Base-by-base conservation (phyloP, 2,888 invertebrate genomes). In the Cantharis lateralis region DNA sequence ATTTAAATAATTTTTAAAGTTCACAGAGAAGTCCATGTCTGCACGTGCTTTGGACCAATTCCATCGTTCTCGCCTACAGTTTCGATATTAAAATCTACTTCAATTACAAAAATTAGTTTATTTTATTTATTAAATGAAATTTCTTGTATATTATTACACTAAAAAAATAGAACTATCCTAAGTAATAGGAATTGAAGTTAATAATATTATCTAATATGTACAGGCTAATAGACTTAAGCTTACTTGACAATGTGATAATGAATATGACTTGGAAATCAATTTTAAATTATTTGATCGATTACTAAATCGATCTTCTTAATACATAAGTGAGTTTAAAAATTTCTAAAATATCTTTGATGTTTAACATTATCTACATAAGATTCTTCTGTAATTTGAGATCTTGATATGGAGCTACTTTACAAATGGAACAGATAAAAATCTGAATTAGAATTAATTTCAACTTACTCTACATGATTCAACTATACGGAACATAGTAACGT, bases 161-260 rank as follows among this genome's bases (percentile, higher is more conserved):
- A 77, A 63, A 77, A 74, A 74, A 71, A 74, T 74, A 71, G n/a
- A 48, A 48, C 48, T 72, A 74, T 63, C 71, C 63, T 74, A 71
- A 69, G 71, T 74, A 48, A 72, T 74, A 77, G 77, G 74, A 77
- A 77, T 62, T 77, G 71, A 68, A 61, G 74, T 70, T 68, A 66
- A 64, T 75, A 80, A 78, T 74, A 79, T 80, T 81, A 81, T 79
- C 83, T 83, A 83, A 78, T 83, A 83, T 83, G 81, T 83, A 83
- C 83, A 83, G 81, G 75, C 75, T 76, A 79, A 75, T 74, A 78
- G 77, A 76, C 76, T 72, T 80, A 75, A 71, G 66, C 78, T 77
- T 81, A 77, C 71, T 74, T 62, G 72, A 75, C 75, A 80, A 72
- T 62, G 62, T 75, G n/a, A 26, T 62, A 71, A 24, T 75, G 61